phyloP scores from a whole-genome alignment of 1,140 invertebrate genomes.

The Tetranychus cinnabarinus region DNA sequence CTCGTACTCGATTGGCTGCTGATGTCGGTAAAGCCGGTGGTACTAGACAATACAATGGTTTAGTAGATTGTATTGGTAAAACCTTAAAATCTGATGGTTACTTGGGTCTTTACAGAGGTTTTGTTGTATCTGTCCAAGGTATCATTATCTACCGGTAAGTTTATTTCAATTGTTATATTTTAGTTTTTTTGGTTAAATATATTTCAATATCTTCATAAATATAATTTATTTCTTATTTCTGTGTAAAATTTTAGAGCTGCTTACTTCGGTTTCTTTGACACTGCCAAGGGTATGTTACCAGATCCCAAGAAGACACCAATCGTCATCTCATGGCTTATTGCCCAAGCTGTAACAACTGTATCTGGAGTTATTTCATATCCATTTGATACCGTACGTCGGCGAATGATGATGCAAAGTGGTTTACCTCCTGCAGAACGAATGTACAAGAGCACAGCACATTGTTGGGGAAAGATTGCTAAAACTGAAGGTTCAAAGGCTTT shows the following conservation, averaged over 20 bases:
- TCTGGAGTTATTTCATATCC: constrained; percentile 77
- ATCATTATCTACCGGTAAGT: constrained; percentile 8
- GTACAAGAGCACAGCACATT: constrained; percentile 57
- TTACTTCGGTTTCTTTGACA: constrained; percentile 90
- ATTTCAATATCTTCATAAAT: neutral
- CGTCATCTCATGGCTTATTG: constrained; percentile 62
- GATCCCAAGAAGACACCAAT: constrained; percentile 58
- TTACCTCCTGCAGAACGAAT: constrained; percentile 41
- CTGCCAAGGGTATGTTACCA: constrained; percentile 56
- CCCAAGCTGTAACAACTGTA: constrained; percentile 55
- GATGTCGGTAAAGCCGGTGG: constrained; percentile 56
- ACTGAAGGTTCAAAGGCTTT: constrained; percentile 45
- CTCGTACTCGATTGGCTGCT: constrained; percentile 65
- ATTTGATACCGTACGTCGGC: constrained; percentile 74
- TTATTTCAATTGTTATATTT: neutral
- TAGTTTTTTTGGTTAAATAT: neutral
- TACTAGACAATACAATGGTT: constrained; percentile 59
- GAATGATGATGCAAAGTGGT: constrained; percentile 80
- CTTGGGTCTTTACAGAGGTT: constrained; percentile 68
- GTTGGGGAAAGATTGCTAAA: constrained; percentile 49
- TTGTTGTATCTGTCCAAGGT: constrained; percentile 42
- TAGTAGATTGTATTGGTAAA: constrained; percentile 61
- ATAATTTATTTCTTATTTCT: neutral
- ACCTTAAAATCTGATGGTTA: constrained; percentile 68
- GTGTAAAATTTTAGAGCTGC: constrained; percentile 31